These are phyloP conservation scores for Psilanteris sp. DNA, from an alignment of 1,140 invertebrate genomes.

Conservation along the genomic window DNA sequence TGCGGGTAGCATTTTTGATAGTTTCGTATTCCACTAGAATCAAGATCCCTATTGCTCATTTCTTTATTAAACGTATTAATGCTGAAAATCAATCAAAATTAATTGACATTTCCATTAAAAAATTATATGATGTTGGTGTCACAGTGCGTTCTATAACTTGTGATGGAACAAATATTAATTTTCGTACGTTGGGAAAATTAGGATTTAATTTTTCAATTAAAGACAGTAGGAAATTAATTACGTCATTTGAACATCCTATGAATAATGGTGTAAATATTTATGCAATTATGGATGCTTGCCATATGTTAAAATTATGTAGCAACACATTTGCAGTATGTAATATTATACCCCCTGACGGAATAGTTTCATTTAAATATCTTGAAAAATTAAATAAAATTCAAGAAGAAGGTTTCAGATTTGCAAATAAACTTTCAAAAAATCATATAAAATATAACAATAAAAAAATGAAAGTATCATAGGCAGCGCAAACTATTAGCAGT, in stretches of 20 bases:
- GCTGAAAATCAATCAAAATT: neutral
- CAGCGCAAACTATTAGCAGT: slow-evolving; percentile 3
- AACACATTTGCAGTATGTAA: slow-evolving; percentile 65
- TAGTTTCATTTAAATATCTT: neutral
- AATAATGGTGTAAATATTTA: slow-evolving; percentile 56
- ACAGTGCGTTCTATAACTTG: too few species aligned
- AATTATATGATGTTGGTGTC: neutral
- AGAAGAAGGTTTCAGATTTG: slow-evolving; percentile 17
- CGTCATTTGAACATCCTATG: slow-evolving; percentile 70
- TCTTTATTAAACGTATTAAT: neutral
- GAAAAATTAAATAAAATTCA: slow-evolving; percentile 9
- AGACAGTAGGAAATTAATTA: slow-evolving; percentile 6
- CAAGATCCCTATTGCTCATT: slow-evolving; percentile 1
- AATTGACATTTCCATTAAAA: neutral
- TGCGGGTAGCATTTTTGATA: neutral
- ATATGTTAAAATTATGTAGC: slow-evolving; percentile 71
- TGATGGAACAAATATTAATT: too few species aligned
- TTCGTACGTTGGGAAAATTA: too few species aligned
- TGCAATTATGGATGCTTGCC: slow-evolving; percentile 70
- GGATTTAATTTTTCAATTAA: too few species aligned
- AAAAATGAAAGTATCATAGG: slow-evolving; percentile 20
- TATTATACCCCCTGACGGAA: slow-evolving; percentile 1
- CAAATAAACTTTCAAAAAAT: slow-evolving; percentile 4
- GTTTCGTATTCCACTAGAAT: neutral
- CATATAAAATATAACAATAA: slow-evolving; percentile 7